phyloP scores from a whole-genome alignment of 2,888 invertebrate genomes.

The Sthenelais limicola region DNA sequence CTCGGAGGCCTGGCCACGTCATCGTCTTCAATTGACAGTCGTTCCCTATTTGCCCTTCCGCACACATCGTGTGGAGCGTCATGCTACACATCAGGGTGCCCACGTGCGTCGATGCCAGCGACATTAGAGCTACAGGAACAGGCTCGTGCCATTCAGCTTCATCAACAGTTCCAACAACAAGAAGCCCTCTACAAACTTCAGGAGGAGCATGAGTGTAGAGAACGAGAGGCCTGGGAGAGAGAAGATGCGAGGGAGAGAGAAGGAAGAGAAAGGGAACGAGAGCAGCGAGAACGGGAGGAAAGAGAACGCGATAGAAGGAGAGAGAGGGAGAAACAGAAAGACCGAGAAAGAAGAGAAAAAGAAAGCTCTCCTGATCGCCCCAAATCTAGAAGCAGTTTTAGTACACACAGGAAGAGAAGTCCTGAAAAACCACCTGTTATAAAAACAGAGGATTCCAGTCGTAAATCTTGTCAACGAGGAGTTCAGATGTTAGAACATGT shows the following conservation, averaged over 20 bases:
- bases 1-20: not conserved
- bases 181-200: constrained; percentile 10
- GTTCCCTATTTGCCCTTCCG: constrained; percentile 14
- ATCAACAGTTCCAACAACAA: constrained; percentile 12
- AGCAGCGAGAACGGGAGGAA: constrained; percentile 11
- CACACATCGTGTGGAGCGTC: constrained; percentile 19
- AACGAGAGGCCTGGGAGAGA: constrained; percentile 7
- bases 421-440: too few relatives aligned
- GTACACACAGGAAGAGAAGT: too few relatives aligned
- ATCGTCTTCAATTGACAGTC: not conserved
- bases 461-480: too few relatives aligned
- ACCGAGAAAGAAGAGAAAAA: too few relatives aligned
- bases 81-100: constrained; percentile 17
- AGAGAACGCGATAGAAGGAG: not conserved
- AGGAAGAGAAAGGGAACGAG: not conserved
- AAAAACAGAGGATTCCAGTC: too few relatives aligned
- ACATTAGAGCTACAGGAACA: constrained; percentile 31
- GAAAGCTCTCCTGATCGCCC: too few relatives aligned
- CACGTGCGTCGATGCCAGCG: constrained; percentile 18
- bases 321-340: not conserved
- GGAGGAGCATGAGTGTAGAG: constrained; percentile 26
- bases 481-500: too few relatives aligned
- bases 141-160: constrained; percentile 17
- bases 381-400: too few relatives aligned
- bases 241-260: not conserved